These are phyloP conservation scores for Panthera leo DNA, from an alignment of 2,113 vertebrate genomes.

Conservation along the genomic window DNA sequence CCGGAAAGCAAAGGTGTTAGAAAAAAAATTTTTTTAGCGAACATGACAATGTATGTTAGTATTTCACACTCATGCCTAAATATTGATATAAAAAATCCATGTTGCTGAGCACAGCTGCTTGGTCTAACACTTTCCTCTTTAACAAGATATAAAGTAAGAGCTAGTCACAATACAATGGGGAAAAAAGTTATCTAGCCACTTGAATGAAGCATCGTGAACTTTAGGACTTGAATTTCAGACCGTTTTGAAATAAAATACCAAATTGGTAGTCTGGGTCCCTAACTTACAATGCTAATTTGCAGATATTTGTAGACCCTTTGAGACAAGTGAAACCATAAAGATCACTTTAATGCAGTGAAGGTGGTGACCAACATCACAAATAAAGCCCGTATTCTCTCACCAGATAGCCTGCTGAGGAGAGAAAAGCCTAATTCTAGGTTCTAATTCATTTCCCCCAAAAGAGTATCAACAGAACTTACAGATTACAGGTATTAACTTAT, in stretches of 20 bases:
- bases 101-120: neutral
- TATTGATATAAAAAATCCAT: neutral
- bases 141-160: neutral
- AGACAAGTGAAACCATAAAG: neutral
- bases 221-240: neutral
- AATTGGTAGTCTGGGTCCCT: neutral
- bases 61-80: neutral
- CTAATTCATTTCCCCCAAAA: neutral
- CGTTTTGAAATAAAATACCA: neutral
- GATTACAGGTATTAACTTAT: constrained; percentile 1
- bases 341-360: constrained; percentile 3
- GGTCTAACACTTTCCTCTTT: neutral
- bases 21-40: neutral
- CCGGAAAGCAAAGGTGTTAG: neutral
- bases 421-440: neutral
- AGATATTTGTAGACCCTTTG: neutral
- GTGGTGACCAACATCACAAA: neutral
- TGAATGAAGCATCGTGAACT: neutral
- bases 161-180: neutral
- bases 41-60: neutral
- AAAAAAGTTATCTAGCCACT: neutral
- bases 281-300: neutral
- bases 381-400: neutral
- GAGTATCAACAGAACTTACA: neutral
- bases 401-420: neutral